phyloP scores from a whole-genome alignment of 2,888 invertebrate genomes.

The Torymus texanus region DNA sequence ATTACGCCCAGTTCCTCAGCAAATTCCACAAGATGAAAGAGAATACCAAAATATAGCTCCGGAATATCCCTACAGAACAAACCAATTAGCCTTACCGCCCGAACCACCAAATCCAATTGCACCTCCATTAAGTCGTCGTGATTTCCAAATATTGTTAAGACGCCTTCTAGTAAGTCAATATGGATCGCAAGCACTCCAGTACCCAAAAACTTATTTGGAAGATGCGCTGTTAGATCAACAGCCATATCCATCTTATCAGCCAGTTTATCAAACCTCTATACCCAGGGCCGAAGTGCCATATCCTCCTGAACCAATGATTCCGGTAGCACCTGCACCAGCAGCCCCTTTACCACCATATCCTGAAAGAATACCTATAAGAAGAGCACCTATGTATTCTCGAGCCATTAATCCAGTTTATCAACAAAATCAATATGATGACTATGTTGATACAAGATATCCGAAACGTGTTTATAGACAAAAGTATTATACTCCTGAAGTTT shows the following conservation, averaged over 20 bases:
- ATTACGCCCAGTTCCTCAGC: conserved; percentile 61
- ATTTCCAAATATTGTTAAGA: conserved; percentile 82
- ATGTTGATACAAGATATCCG: conserved; percentile 67
- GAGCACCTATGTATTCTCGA: conserved; percentile 64
- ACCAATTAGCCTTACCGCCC: conserved; percentile 70
- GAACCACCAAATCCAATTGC: conserved; percentile 79
- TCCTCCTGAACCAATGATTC: conserved; percentile 37
- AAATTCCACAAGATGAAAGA: conserved; percentile 63
- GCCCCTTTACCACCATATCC: conserved; percentile 62
- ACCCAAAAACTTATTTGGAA: conserved; percentile 71
- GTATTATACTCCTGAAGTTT: conserved; percentile 66
- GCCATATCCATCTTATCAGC: conserved; percentile 74
- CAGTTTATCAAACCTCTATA: conserved; percentile 68
- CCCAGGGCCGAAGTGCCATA: conserved; percentile 64
- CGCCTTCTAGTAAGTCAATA: conserved; percentile 81
- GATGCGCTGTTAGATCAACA: conserved; percentile 73
- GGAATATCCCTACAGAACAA: conserved; percentile 67
- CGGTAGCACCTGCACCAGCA: conserved; percentile 31
- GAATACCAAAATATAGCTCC: conserved; percentile 65
- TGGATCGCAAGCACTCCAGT: conserved; percentile 69
- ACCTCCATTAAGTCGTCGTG: conserved; percentile 83
- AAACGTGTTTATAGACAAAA: conserved; percentile 72
- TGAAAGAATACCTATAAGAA: conserved; percentile 67
- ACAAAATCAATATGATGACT: conserved; percentile 69
- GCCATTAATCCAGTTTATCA: conserved; percentile 66